These are phyloP conservation scores for Glaucopsyche alexis DNA, from an alignment of 2,888 invertebrate genomes.

Conservation along the genomic window DNA sequence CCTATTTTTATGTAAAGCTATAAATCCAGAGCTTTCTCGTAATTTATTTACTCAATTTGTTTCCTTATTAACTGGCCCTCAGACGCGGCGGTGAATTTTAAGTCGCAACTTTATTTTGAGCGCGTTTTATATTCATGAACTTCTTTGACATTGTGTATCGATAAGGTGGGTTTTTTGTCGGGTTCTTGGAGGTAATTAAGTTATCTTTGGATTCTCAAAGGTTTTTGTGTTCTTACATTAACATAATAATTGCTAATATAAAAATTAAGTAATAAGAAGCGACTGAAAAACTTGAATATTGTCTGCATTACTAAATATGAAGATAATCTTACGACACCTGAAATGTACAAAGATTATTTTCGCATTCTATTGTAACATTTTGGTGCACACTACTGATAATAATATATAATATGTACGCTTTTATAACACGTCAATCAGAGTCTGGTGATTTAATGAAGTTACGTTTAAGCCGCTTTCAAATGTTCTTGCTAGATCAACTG, in stretches of 20 bases:
- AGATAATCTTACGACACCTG: no score
- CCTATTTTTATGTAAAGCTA: not conserved
- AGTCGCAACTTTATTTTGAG: constrained; percentile 13
- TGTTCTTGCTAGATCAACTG: no score
- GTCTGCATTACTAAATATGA: no score
- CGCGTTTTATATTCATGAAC: constrained; percentile 9
- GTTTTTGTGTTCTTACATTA: not conserved
- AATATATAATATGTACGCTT: no score
- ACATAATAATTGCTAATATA: not conserved
- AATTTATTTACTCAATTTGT: constrained; percentile 22
- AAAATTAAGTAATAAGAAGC: not conserved
- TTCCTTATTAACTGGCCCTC: constrained; percentile 4
- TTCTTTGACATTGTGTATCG: constrained; percentile 11
- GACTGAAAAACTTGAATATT: no score
- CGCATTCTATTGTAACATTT: no score
- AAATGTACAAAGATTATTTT: no score
- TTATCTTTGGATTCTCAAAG: constrained; percentile 4
- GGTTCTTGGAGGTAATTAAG: not conserved
- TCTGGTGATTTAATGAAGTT: no score
- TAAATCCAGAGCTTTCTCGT: not conserved
- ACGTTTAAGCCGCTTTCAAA: no score
- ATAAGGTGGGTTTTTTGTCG: not conserved
- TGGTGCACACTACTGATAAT: no score
- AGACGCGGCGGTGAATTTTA: constrained; percentile 20
- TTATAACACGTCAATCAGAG: no score